These are phyloP conservation scores for Champsocephalus gunnari DNA, from an alignment of 2,797 vertebrate species.

Conservation along the genomic window DNA sequence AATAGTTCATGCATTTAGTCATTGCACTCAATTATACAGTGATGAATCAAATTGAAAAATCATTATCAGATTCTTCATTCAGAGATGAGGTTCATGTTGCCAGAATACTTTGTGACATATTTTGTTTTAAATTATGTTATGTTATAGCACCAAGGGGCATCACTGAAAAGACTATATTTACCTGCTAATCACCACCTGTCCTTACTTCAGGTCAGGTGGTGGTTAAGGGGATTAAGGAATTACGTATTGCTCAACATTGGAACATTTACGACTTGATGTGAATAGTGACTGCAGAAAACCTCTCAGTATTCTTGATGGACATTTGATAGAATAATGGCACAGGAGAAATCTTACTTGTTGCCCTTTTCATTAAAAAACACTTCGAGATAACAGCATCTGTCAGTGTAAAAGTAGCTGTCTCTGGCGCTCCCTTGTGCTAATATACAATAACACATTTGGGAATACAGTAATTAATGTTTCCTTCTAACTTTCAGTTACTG, in stretches of 20 bases:
- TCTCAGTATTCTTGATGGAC: neutral
- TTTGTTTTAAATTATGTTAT: constrained; percentile 4
- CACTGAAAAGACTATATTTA: neutral
- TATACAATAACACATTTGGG: neutral
- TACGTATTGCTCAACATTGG: neutral
- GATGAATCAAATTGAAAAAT: constrained; percentile 18
- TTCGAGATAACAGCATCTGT: constrained; percentile 4
- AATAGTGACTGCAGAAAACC: neutral
- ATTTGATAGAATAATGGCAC: neutral
- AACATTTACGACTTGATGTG: neutral
- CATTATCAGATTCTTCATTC: constrained; percentile 14
- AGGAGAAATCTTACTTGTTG: neutral
- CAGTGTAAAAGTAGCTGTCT: neutral
- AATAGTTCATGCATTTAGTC: neutral
- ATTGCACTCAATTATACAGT: constrained; percentile 9
- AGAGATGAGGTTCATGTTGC: constrained; percentile 2
- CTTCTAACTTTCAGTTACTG: neutral
- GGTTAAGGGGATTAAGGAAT: neutral
- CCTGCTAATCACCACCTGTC: neutral
- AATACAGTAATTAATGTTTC: neutral
- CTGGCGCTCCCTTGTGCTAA: neutral
- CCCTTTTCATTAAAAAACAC: neutral
- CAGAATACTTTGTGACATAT: constrained; percentile 7
- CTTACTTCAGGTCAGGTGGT: neutral
- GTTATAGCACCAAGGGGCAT: too few relatives aligned